Conservation (phyloP, 2,113 vertebrate species). For the Oncorhynchus kisutch region DNA sequence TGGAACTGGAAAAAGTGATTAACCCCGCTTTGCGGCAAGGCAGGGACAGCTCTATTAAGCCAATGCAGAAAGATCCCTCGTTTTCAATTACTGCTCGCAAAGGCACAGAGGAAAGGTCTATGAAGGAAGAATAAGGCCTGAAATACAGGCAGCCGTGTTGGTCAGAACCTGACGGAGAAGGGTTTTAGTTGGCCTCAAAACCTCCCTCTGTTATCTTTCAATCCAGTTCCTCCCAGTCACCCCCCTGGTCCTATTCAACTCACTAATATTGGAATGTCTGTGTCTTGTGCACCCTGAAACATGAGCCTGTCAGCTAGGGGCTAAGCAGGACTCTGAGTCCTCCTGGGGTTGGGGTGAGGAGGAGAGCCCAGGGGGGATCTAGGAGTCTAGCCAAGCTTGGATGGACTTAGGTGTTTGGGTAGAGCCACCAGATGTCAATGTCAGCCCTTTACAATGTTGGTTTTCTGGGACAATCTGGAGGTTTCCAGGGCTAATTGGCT, state of each 20-base stretch:
- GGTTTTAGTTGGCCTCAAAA: slow-evolving; percentile 27
- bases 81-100: slow-evolving; percentile 71
- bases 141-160: slow-evolving; percentile 45
- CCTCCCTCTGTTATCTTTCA: slow-evolving; percentile 43
- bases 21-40: slow-evolving; percentile 69
- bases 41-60: slow-evolving; percentile 73
- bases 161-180: slow-evolving; percentile 28
- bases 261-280: slow-evolving; percentile 46
- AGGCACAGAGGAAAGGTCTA: slow-evolving; percentile 34
- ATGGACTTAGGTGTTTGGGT: not conserved
- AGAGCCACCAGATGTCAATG: no score
- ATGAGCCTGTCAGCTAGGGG: slow-evolving; percentile 5
- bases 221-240: slow-evolving; percentile 46
- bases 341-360: not conserved
- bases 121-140: slow-evolving; percentile 1
- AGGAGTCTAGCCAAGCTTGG: not conserved
- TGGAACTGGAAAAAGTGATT: slow-evolving; percentile 77
- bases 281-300: slow-evolving; percentile 15
- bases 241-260: slow-evolving; percentile 55
- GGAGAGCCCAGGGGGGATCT: not conserved
- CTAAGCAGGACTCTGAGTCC: slow-evolving; percentile 23
- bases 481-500: not conserved
- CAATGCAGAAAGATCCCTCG: slow-evolving; percentile 65
- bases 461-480: not conserved
- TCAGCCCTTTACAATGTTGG: no score